Conservation (phyloP, 2,113 vertebrate species). For the Sorex araneus region DNA sequence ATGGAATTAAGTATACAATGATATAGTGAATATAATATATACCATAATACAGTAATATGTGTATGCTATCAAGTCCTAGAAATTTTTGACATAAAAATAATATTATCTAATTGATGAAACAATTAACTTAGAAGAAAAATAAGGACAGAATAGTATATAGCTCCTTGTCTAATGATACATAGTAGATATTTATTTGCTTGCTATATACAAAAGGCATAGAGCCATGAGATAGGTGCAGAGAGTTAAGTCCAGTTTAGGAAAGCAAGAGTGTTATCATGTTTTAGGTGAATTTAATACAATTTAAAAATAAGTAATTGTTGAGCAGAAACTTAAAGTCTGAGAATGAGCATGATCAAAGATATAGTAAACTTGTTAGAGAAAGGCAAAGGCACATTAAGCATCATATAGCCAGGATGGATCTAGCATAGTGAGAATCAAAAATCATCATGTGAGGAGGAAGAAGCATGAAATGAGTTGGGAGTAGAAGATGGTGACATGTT, state of each 20-base stretch:
- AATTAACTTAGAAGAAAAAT: not conserved
- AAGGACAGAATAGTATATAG: not conserved
- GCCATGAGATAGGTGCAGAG: not conserved
- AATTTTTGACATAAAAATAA: not conserved
- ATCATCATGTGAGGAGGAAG: not conserved
- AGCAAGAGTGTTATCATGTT: not conserved
- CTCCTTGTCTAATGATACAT: too few species aligned
- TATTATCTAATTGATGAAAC: not conserved
- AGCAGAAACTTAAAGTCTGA: not conserved
- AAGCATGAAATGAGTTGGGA: too few species aligned
- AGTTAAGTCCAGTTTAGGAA: fast-evolving
- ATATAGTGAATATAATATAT: too few species aligned
- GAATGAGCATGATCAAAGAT: not conserved
- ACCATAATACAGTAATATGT: too few species aligned
- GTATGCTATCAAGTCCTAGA: not conserved
- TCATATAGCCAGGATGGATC: too few species aligned
- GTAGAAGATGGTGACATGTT: too few species aligned
- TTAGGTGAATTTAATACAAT: not conserved
- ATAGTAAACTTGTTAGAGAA: not conserved
- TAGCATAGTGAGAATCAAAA: not conserved
- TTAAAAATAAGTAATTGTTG: not conserved
- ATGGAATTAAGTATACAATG: too few species aligned
- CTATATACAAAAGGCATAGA: too few species aligned
- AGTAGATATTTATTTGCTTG: too few species aligned
- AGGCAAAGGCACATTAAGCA: fast-evolving